Percentiles rank a stretch among this genome's conserved stretches.
These are phyloP conservation scores for Apotomis betuletana DNA, from an alignment of 2,888 invertebrate genomes.

Conservation along the genomic window DNA sequence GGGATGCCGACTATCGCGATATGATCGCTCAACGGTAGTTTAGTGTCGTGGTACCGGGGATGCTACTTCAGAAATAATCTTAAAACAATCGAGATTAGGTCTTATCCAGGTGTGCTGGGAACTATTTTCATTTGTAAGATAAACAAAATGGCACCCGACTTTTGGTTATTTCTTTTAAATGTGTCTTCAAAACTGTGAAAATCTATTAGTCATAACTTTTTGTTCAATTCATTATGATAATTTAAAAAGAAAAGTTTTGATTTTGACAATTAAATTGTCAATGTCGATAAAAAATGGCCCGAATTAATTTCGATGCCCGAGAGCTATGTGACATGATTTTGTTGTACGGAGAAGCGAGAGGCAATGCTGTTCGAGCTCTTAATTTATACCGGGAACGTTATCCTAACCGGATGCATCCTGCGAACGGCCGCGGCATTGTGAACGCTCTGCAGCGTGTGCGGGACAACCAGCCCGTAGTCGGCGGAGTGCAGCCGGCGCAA, in stretches of 20 bases:
- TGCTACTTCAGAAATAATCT: neutral
- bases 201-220: neutral
- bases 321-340: neutral
- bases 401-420: slow-evolving; percentile 7
- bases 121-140: neutral
- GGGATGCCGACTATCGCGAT: neutral
- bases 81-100: neutral
- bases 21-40: neutral
- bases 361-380: slow-evolving; percentile 5
- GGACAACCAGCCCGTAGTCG: neutral
- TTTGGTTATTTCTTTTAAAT: neutral
- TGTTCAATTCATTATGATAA: neutral
- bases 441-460: slow-evolving; percentile 6
- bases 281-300: neutral
- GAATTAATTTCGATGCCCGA: neutral
- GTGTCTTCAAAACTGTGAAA: neutral
- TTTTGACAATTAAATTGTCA: neutral
- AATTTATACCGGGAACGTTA: slow-evolving; percentile 3
- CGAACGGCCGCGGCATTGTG: neutral
- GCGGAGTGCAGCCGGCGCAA: too few species aligned
- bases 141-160: neutral
- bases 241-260: neutral
- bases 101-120: neutral
- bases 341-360: neutral
- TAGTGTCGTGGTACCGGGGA: neutral